Percentiles rank a stretch among this genome's conserved stretches.
Conservation (phyloP, 2,113 vertebrate species). For the Osmerus mordax region DNA sequence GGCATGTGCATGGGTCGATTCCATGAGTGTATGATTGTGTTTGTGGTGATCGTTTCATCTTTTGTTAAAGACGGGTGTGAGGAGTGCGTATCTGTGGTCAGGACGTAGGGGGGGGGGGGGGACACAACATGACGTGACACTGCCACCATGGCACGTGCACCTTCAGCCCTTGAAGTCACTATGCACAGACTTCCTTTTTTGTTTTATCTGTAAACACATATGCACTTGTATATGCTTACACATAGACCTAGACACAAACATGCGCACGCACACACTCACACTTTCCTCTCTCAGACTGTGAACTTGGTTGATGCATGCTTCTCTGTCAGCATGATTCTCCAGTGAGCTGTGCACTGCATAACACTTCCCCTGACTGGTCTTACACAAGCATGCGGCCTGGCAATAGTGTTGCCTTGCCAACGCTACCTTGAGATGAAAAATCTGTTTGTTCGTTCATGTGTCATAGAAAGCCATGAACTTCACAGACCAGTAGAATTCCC, state of each 20-base stretch:
- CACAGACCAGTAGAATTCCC: not conserved
- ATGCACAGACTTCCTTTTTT: not conserved
- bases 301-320: slow-evolving; percentile 50
- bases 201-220: not conserved
- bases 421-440: slow-evolving; percentile 49
- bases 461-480: slow-evolving; percentile 1
- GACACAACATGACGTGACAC: no score
- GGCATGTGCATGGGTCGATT: slow-evolving; percentile 67
- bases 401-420: slow-evolving; percentile 56
- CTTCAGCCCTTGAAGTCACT: no score
- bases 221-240: slow-evolving; percentile 6
- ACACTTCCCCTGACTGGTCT: slow-evolving; percentile 41
- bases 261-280: not conserved
- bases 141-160: no score
- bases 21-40: slow-evolving; percentile 8
- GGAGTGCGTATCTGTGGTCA: no score
- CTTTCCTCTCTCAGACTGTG: not conserved
- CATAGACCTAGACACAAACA: not conserved
- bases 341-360: slow-evolving; percentile 28
- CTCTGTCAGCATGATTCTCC: slow-evolving; percentile 55
- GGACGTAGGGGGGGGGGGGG: no score
- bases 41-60: no score
- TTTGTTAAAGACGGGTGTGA: no score
- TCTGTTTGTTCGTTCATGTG: slow-evolving; percentile 47
- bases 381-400: slow-evolving; percentile 21